A percentile compares a stretch with the other conserved stretches of the same genome.
Conservation (phyloP, 2,888 invertebrate genomes). For the Loripinus fragilis region DNA sequence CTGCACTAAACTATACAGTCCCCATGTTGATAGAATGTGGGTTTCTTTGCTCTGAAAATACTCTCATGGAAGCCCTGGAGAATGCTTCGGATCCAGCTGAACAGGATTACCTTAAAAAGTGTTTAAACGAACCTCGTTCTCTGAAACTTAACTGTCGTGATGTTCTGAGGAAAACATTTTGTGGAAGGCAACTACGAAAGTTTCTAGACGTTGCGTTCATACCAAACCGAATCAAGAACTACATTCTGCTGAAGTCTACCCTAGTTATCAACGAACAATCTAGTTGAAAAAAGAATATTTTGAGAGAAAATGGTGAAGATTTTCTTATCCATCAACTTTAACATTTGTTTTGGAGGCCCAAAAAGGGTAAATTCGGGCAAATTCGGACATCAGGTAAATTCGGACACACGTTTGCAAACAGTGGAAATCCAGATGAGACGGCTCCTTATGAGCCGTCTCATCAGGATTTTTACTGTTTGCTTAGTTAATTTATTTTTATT, state of each 20-base stretch:
- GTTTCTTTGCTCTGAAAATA: background rate
- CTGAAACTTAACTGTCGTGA: background rate
- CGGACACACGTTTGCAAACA: no score
- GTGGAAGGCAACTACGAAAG: background rate
- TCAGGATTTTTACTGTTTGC: no score
- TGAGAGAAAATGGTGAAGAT: background rate
- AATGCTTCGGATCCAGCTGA: background rate
- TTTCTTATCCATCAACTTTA: no score
- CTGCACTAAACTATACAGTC: background rate
- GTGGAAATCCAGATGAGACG: no score
- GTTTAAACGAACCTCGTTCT: background rate
- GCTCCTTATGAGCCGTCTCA: no score
- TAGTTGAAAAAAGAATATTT: background rate
- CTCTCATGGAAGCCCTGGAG: background rate
- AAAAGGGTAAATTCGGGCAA: no score
- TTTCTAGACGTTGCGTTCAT: background rate
- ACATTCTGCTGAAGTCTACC: background rate
- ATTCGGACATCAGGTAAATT: no score
- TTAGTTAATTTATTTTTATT: no score
- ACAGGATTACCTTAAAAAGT: background rate
- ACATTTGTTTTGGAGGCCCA: no score
- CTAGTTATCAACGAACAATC: background rate
- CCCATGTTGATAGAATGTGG: conserved; percentile 3
- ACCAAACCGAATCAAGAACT: background rate
- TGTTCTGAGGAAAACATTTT: background rate